Conservation (phyloP, 1,140 invertebrate genomes). For the Charaxes varanes region DNA sequence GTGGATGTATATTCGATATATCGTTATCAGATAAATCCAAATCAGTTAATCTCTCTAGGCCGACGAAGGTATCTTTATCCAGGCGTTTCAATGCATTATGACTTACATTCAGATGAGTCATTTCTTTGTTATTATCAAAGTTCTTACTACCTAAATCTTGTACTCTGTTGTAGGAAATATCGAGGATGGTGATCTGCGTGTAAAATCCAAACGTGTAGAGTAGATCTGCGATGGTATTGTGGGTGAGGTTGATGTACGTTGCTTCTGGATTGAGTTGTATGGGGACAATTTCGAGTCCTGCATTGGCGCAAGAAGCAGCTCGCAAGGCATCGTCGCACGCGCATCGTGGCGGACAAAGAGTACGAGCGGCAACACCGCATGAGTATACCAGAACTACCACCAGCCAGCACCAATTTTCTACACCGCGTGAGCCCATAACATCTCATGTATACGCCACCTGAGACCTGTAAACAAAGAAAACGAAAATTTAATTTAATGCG, state of each 20-base stretch:
- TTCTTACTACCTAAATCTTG: conserved; percentile 84
- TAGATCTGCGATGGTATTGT: conserved; percentile 82
- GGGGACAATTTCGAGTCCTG: conserved; percentile 86
- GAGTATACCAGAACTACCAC: conserved; percentile 59
- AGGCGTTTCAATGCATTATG: conserved; percentile 81
- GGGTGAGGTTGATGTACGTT: conserved; percentile 83
- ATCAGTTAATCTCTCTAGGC: conserved; percentile 79
- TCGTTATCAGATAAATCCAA: conserved; percentile 86
- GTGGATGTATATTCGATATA: conserved; percentile 80
- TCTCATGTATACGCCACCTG: conserved; percentile 61
- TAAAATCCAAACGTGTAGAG: conserved; percentile 86
- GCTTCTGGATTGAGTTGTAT: conserved; percentile 91
- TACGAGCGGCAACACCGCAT: conserved; percentile 62
- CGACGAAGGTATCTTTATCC: conserved; percentile 84
- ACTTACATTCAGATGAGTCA: conserved; percentile 84
- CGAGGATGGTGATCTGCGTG: conserved; percentile 83
- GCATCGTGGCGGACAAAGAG: conserved; percentile 87
- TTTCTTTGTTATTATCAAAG: conserved; percentile 83
- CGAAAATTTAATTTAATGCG: conserved; percentile 5
- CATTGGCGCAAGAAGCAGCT: conserved; percentile 82
- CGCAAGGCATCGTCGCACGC: conserved; percentile 86
- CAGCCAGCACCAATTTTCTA: conserved; percentile 64
- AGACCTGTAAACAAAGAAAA: conserved; percentile 47
- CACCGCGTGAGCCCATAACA: conserved; percentile 69
- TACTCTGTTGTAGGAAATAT: conserved; percentile 88